Evolutionary conservation across 1,140 invertebrate genomes (phyloP).

Genomic region (Drosophila sechellia): DNA sequence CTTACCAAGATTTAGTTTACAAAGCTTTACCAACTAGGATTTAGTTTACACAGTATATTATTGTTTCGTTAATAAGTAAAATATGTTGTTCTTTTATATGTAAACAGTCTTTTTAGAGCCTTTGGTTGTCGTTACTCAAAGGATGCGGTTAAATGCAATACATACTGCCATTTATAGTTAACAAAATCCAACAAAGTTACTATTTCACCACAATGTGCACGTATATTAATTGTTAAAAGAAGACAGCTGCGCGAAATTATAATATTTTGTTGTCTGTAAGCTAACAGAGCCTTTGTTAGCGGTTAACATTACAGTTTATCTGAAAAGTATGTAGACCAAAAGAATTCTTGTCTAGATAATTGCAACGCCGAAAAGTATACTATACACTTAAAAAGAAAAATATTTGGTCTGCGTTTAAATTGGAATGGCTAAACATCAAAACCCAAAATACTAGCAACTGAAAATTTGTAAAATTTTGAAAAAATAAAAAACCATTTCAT

Average conservation of each 20-base stretch:
- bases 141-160: slow-evolving; percentile 65
- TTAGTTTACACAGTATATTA: slow-evolving; percentile 58
- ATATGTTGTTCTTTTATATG: slow-evolving; percentile 50
- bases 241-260: too few relatives aligned
- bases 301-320: slow-evolving; percentile 4
- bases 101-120: slow-evolving; percentile 77
- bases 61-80: slow-evolving; percentile 70
- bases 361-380: neutral
- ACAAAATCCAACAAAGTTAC: neutral
- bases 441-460: neutral
- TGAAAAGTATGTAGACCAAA: slow-evolving; percentile 28
- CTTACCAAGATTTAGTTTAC: slow-evolving; percentile 56
- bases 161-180: slow-evolving; percentile 1
- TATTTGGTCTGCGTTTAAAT: too few relatives aligned
- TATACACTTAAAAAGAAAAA: neutral
- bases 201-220: neutral
- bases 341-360: neutral
- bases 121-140: slow-evolving; percentile 41
- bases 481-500: slow-evolving; percentile 51
- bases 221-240: too few relatives aligned
- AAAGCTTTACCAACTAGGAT: slow-evolving; percentile 55
- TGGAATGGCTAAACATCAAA: too few relatives aligned
- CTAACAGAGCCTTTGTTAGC: neutral
- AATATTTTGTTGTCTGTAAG: neutral
- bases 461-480: neutral